Percentiles rank a stretch among this genome's conserved stretches.
Conservation (phyloP, 2,888 invertebrate genomes). For the Plebejus argus region DNA sequence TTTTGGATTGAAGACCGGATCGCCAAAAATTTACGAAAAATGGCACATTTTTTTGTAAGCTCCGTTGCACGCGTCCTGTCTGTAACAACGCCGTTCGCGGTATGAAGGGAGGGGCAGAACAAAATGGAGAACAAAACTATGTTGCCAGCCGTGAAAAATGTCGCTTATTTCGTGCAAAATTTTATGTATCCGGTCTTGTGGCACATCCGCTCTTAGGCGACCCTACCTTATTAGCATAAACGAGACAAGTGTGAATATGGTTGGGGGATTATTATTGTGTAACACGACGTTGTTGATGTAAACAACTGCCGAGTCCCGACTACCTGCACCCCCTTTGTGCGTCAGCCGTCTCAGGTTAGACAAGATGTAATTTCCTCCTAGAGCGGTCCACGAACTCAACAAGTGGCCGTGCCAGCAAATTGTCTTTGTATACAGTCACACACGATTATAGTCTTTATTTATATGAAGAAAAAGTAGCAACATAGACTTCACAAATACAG, state of each 20-base stretch:
- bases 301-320: slow-evolving; percentile 43
- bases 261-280: background rate
- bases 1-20: no score
- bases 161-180: no score
- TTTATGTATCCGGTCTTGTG: no score
- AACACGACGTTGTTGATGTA: slow-evolving; percentile 33
- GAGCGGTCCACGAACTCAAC: slow-evolving; percentile 45
- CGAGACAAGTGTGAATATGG: background rate
- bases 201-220: no score
- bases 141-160: no score
- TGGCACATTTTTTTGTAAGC: no score
- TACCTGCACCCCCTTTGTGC: slow-evolving; percentile 49
- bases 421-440: background rate
- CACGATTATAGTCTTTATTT: background rate
- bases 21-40: no score
- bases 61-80: no score
- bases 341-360: slow-evolving; percentile 42
- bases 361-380: slow-evolving; percentile 43
- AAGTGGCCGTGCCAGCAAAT: slow-evolving; percentile 39
- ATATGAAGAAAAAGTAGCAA: background rate
- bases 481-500: background rate
- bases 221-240: no score
- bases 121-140: no score
- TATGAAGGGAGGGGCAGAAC: no score
- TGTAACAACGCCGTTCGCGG: no score